Base-by-base conservation (phyloP, 2,113 vertebrate genomes). In the Psittacara wagleri region DNA sequence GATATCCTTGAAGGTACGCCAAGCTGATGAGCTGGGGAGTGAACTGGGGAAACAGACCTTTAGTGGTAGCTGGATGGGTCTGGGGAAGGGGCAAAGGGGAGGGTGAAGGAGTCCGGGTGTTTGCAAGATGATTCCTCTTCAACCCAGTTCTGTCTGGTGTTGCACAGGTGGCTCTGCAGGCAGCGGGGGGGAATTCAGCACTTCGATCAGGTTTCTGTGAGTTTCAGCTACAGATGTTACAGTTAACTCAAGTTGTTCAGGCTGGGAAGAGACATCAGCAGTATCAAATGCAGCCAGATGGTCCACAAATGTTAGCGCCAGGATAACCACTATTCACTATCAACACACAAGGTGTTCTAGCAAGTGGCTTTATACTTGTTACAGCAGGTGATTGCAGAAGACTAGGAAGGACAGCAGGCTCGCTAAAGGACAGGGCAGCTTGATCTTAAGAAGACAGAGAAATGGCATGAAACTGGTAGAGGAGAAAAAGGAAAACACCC, bases 81-180 rank as follows among this genome's bases (percentile, higher is more conserved):
- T 85, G 46, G n/a, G 18, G 35, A 78, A 55, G 18, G 20, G 23
- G 28, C 17, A 3, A 75, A 75, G 37, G 12, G 25, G 17, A 59
- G 22, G 13, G 5, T 46, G 67, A 73, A 70, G 54, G 24, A 55
- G 24, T 24, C 17, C 0, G 0, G 9, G 5, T 41, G 17, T 63
- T 81, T 70, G n/a, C 25, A 70, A 66, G 44, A 49, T 1, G 2
- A 33, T 37, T 27, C 13, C 35, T 48, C 35, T 63, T 72, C 9
- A 1, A 8, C n/a, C 3, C 0, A 63, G 0, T 44, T 48, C 5
- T 94, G 35, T 37, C 33, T 67, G 35, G n/a, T n/a, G 29, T 25
- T 63, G 57, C 43, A 11, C 14, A 31, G 46, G 55, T 18, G 22
- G 57, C 59, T 41, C 10, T 48, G 51, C 51, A 51, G 43, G 70